These are phyloP conservation scores for Hyperoplus lanceolatus DNA, from an alignment of 2,797 vertebrate species.

Conservation along the genomic window DNA sequence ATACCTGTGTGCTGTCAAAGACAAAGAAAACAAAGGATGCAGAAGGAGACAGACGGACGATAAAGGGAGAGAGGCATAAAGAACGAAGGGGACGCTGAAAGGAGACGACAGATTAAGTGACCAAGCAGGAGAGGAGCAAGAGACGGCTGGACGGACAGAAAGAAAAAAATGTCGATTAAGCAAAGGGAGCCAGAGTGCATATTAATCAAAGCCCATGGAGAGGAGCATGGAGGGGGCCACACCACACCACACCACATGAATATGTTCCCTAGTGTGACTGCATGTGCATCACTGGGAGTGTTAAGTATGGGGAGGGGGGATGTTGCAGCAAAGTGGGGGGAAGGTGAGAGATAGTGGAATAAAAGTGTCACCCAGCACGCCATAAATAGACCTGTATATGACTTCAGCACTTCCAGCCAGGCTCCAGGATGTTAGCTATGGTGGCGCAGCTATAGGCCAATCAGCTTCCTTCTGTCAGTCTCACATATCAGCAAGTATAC, in stretches of 20 bases:
- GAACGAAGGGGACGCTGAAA: constrained; percentile 6
- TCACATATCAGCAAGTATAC: constrained; percentile 47
- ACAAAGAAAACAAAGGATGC: neutral
- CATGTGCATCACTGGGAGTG: constrained; percentile 38
- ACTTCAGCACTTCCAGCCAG: constrained; percentile 51
- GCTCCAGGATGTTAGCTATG: constrained; percentile 23
- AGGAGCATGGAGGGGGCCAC: neutral
- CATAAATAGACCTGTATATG: constrained; percentile 75
- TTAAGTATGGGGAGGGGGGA: constrained; percentile 35
- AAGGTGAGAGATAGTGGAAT: constrained; percentile 63
- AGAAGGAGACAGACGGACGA: neutral
- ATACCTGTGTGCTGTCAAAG: constrained; percentile 20
- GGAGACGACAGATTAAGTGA: constrained; percentile 40
- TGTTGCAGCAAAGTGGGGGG: constrained; percentile 12
- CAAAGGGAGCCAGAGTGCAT: constrained; percentile 48
- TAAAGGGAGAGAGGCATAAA: no score
- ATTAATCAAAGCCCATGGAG: constrained; percentile 57
- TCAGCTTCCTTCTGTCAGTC: constrained; percentile 47
- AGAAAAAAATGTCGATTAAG: constrained; percentile 53
- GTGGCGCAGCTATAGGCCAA: neutral
- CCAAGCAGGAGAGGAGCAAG: constrained; percentile 14
- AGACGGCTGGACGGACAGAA: constrained; percentile 16
- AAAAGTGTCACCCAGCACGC: constrained; percentile 65
- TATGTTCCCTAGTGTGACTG: constrained; percentile 38
- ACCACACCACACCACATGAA: constrained; percentile 37